Base-by-base conservation (phyloP, 2,797 vertebrate genomes). In the Nasua narica region DNA sequence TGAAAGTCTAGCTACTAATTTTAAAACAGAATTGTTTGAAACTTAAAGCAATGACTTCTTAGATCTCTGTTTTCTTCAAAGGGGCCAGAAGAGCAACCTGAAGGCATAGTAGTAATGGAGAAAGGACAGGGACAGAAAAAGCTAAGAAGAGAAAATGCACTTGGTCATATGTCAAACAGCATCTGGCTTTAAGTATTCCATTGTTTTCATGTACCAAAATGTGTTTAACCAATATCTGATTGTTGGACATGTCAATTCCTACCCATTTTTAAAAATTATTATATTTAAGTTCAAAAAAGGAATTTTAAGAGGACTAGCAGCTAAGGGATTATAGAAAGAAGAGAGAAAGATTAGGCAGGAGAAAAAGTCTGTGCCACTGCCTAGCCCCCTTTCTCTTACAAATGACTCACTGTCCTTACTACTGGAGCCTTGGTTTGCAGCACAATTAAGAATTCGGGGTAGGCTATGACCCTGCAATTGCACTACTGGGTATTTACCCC, bases 1-100 rank as follows among this genome's bases (percentile, higher is more conserved):
- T 81, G 27, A 50, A 92, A 94, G 11, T 77, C 32, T 89, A 48
- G 27, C 48, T 88, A 65, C 43, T 56, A 54, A 78, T 91, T 82
- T 91, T 83, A 89, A 90, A 87, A 37, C n/a, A 14, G 27, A 89
- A 87, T 84, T 87, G 13, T 83, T 90, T 84, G 43, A 96, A 90
- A 79, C 2, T 10, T 18, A 92, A 87, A 94, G 29, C 62, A 87
- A n/a, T 46, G 11, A 46, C 25, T 37, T 74, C 6, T 60, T 60
- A 25, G n/a, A 14, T 70, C 35, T 46, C 56, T 74, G 8, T 56
- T 78, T 93, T 77, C 43, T 88, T 93, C 58, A 48, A 48, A 69
- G 21, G 43, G 3, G 25, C 9, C 48, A 74, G 74, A 78, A 93
- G 6, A 23, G 88, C 35, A 88, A 46, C 46, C 25, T 62, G 7